A percentile compares a stretch with the other conserved stretches of the same genome.
Conservation (phyloP, 1,140 invertebrate species). For the Diorhabda elongata region DNA sequence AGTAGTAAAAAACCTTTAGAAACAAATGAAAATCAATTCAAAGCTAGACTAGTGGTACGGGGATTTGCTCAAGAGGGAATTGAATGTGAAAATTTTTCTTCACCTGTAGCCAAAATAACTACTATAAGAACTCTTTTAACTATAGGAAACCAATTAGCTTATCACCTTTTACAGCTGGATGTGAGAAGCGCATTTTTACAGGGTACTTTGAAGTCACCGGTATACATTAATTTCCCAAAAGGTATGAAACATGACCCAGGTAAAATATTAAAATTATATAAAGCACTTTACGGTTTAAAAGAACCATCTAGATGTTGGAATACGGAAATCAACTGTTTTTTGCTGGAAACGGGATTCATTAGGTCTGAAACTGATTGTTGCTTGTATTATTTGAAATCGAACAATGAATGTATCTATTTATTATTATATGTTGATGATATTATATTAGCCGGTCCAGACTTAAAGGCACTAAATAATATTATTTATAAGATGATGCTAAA, state of each 20-base stretch:
- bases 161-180: constrained; percentile 10
- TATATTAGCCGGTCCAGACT: constrained; percentile 17
- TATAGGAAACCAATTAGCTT: constrained; percentile 10
- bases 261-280: not conserved
- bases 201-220: not conserved
- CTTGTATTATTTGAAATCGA: constrained; percentile 10
- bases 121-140: constrained; percentile 8
- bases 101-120: constrained; percentile 12
- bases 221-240: too few species aligned
- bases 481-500: constrained; percentile 21
- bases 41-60: constrained; percentile 44
- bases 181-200: constrained; percentile 6
- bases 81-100: constrained; percentile 22
- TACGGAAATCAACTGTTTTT: constrained; percentile 17
- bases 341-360: constrained; percentile 17
- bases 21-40: constrained; percentile 33
- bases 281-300: constrained; percentile 21
- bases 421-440: constrained; percentile 28
- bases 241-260: too few species aligned
- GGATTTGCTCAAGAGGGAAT: constrained; percentile 33
- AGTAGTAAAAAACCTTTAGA: constrained; percentile 36
- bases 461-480: constrained; percentile 12
- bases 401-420: constrained; percentile 21
- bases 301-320: not conserved
- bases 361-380: constrained; percentile 17